Conservation (phyloP, 1,140 invertebrate genomes). For the Antheraea mylitta region DNA sequence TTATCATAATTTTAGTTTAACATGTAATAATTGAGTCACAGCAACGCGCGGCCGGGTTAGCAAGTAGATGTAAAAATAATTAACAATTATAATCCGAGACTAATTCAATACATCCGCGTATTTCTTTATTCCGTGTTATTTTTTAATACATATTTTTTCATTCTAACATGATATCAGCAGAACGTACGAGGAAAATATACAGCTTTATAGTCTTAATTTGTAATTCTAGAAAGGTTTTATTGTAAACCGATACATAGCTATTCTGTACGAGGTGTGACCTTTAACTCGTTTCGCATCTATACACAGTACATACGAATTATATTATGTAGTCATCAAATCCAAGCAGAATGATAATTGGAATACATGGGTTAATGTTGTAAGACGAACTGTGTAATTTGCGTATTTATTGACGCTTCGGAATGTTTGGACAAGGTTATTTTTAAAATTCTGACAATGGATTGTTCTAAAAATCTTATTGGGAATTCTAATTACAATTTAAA, state of each 20-base stretch:
- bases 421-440: not conserved
- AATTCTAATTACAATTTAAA: too few species aligned
- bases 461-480: not conserved
- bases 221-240: constrained; percentile 1
- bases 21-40: too few species aligned
- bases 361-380: not conserved
- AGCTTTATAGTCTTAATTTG: not conserved
- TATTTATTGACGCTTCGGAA: not conserved
- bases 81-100: not conserved
- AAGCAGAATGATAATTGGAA: not conserved
- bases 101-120: not conserved
- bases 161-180: not conserved
- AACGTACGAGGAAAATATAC: not conserved
- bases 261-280: not conserved
- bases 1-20: too few species aligned
- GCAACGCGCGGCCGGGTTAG: too few species aligned
- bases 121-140: too few species aligned
- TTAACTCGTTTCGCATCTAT: not conserved
- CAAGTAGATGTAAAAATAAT: too few species aligned
- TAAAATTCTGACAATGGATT: not conserved
- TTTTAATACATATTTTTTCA: not conserved
- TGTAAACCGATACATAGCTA: not conserved
- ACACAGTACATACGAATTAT: not conserved
- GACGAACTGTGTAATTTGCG: not conserved
- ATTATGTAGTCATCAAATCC: constrained; percentile 1